These are phyloP conservation scores for Sebastes hubbsi DNA, from an alignment of 2,797 vertebrate species.

Conservation along the genomic window DNA sequence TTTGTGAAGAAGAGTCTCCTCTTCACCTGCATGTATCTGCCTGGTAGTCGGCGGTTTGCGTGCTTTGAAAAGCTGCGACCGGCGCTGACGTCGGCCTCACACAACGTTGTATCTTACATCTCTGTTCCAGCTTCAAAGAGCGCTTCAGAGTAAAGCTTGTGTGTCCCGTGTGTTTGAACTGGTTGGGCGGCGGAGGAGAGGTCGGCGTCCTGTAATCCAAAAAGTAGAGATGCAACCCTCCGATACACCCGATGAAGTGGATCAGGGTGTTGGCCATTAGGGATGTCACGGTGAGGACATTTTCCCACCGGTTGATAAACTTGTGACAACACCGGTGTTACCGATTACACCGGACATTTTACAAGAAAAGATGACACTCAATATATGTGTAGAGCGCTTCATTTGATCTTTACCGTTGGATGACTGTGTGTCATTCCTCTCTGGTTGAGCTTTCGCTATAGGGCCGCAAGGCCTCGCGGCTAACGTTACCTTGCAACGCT, in stretches of 20 bases:
- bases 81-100: slow-evolving; percentile 6
- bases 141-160: slow-evolving; percentile 31
- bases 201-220: background rate
- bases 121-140: slow-evolving; percentile 34
- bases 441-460: fast-evolving
- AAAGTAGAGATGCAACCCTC: background rate
- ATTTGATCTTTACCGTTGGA: too few relatives aligned
- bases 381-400: background rate
- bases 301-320: background rate
- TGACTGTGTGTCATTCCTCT: too few relatives aligned
- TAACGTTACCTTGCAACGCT: too few relatives aligned
- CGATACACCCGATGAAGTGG: background rate
- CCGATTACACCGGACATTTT: background rate
- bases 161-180: slow-evolving; percentile 6
- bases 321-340: background rate
- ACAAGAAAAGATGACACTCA: background rate
- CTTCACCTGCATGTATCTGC: slow-evolving; percentile 17
- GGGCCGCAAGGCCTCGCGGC: too few relatives aligned
- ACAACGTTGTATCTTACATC: slow-evolving; percentile 11
- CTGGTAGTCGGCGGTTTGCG: background rate
- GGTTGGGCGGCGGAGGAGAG: background rate
- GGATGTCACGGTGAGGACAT: background rate
- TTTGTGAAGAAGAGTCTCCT: background rate
- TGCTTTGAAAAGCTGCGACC: background rate
- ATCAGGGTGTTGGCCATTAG: background rate